phyloP scores from a whole-genome alignment of 2,888 invertebrate genomes.

The Schizaphis graminum region DNA sequence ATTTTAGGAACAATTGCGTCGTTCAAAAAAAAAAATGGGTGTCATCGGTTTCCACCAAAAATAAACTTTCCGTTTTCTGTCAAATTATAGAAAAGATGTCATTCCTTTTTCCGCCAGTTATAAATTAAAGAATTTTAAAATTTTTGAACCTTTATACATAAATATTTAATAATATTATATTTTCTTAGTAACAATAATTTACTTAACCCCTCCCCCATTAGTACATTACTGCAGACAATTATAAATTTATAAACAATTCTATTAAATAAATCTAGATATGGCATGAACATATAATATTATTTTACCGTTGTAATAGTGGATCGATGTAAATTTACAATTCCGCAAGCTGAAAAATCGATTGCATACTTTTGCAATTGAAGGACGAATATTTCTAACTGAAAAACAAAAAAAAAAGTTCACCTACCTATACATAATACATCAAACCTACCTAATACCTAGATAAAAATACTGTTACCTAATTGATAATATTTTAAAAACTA shows the following conservation, averaged over 20 bases:
- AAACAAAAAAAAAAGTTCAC: not conserved
- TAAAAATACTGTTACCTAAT: not conserved
- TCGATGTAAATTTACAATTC: slow-evolving; percentile 67
- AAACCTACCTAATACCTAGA: not conserved
- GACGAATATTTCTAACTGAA: slow-evolving; percentile 68
- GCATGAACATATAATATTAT: not conserved
- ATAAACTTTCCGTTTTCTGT: too few relatives aligned
- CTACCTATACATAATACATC: not conserved
- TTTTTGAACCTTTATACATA: too few relatives aligned
- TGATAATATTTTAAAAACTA: not conserved
- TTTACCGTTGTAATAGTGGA: slow-evolving; percentile 68
- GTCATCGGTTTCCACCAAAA: too few relatives aligned
- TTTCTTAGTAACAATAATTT: too few relatives aligned
- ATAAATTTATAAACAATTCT: not conserved
- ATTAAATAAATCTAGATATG: not conserved
- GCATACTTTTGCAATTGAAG: slow-evolving; percentile 68
- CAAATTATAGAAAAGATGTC: too few relatives aligned
- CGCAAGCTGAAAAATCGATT: slow-evolving; percentile 68
- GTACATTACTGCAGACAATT: not conserved
- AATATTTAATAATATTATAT: too few relatives aligned
- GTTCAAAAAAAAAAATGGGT: too few relatives aligned
- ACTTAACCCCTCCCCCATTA: too few relatives aligned
- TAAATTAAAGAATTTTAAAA: too few relatives aligned
- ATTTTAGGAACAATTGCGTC: too few relatives aligned
- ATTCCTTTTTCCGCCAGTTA: too few relatives aligned